Evolutionary conservation across 2,888 invertebrate species (phyloP).

Genomic region (Trachelus troglodyta): DNA sequence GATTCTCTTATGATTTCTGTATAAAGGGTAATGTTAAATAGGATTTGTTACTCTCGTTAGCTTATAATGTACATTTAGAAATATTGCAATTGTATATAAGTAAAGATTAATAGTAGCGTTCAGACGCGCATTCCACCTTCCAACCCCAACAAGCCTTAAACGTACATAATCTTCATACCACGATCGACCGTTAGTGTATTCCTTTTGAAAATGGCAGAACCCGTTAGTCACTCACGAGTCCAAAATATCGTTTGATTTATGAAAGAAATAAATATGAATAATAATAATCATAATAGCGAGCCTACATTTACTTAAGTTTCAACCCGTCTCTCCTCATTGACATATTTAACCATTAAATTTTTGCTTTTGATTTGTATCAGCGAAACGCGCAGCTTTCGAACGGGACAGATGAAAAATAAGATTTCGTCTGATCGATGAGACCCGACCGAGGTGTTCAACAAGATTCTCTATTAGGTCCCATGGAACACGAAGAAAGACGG

Average conservation of each 20-base stretch:
- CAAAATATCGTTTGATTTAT: neutral
- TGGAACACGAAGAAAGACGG: neutral
- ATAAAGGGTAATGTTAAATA: constrained; percentile 58
- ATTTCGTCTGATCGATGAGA: neutral
- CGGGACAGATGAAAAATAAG: neutral
- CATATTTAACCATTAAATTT: neutral
- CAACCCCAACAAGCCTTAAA: neutral
- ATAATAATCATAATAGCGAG: neutral
- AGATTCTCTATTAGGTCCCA: neutral
- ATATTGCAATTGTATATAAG: constrained; percentile 46
- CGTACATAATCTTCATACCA: neutral
- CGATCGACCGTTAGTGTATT: neutral
- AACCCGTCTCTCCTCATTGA: neutral
- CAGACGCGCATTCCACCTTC: constrained; percentile 31
- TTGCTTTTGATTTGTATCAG: neutral
- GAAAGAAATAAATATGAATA: neutral
- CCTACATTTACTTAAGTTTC: neutral
- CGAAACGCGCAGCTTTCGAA: neutral
- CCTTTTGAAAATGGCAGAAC: neutral
- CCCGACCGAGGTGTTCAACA: neutral
- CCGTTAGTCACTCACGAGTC: neutral
- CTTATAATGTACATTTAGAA: constrained; percentile 58
- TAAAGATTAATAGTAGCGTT: constrained; percentile 41
- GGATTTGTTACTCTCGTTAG: constrained; percentile 63
- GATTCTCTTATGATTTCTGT: constrained; percentile 28